phyloP scores from a whole-genome alignment of 2,113 vertebrate genomes.

The Galeopterus variegatus region DNA sequence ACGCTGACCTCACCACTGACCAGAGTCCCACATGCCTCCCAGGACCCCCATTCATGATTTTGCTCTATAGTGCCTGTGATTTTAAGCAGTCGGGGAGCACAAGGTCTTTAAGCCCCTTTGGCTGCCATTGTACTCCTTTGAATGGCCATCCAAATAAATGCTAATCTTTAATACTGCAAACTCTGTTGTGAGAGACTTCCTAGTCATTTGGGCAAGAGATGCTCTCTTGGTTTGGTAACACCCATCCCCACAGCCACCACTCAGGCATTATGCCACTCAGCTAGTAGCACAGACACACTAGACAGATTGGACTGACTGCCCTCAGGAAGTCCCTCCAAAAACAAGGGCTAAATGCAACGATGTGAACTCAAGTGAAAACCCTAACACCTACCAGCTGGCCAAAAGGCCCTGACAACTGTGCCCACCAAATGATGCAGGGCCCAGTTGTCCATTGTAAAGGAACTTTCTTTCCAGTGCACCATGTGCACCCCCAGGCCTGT shows the following conservation, averaged over 20 bases:
- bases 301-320: not conserved
- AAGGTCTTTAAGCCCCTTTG: too few species aligned
- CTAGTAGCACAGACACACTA: not conserved
- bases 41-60: too few species aligned
- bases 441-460: not conserved
- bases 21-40: too few species aligned
- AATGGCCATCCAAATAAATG: too few species aligned
- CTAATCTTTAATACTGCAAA: too few species aligned
- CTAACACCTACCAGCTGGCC: not conserved
- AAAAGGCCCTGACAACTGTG: not conserved
- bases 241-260: not conserved
- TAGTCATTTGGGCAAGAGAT: too few species aligned
- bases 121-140: too few species aligned
- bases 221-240: too few species aligned
- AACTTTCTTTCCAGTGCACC: not conserved
- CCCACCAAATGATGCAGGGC: not conserved
- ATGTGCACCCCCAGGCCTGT: not conserved
- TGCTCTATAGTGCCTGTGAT: too few species aligned
- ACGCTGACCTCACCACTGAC: too few species aligned
- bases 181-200: too few species aligned
- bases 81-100: too few species aligned
- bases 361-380: not conserved
- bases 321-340: not conserved
- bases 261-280: not conserved
- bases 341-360: not conserved